These are phyloP conservation scores for Notiomystis cincta DNA, from an alignment of 2,113 vertebrate genomes.

Conservation along the genomic window DNA sequence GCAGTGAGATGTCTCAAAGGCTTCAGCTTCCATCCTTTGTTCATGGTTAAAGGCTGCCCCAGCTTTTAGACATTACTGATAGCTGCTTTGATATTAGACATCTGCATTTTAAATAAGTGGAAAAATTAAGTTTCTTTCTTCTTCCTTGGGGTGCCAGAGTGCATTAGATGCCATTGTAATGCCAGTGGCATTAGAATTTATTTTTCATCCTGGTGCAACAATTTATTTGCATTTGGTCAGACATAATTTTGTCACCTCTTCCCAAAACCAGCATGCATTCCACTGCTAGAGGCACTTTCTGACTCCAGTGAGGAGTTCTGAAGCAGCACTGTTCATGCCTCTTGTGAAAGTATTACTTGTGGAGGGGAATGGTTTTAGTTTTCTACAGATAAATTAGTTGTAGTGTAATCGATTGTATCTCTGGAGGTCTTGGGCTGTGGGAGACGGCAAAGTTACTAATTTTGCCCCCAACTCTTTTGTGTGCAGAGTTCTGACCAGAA, in stretches of 20 bases:
- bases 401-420: neutral
- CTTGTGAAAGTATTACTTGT: neutral
- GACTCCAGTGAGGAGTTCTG: neutral
- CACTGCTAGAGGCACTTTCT: neutral
- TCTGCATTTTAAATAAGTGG: neutral
- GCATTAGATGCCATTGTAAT: no score
- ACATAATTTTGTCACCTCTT: neutral
- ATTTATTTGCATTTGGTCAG: neutral
- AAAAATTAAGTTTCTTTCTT: neutral
- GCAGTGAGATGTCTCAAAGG: neutral
- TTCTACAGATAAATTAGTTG: neutral
- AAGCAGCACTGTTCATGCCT: neutral
- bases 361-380: neutral
- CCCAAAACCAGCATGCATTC: rapidly evolving
- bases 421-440: neutral
- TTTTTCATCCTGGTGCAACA: neutral
- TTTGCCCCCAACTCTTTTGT: neutral
- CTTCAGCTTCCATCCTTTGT: neutral
- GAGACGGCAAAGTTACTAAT: neutral
- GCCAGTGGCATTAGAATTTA: neutral
- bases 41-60: neutral
- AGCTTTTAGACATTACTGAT: neutral
- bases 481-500: neutral
- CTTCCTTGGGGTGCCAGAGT: neutral
- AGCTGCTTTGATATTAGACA: neutral